Base-by-base conservation (phyloP, 2,888 invertebrate genomes). In the Graphium colonna region DNA sequence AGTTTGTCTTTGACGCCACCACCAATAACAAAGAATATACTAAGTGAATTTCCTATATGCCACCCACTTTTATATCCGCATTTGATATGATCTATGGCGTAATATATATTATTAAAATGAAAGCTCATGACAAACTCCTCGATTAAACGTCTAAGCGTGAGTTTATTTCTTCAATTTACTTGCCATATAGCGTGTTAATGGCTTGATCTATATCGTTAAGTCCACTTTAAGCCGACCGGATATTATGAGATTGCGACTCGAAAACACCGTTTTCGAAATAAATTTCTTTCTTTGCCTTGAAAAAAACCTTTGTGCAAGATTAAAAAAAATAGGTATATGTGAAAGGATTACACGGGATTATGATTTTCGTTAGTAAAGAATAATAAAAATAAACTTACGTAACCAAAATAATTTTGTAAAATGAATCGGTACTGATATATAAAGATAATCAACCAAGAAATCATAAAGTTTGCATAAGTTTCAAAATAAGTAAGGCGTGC, bases 151-250 rank as follows among this genome's bases (percentile, higher is more conserved):
- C 16, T 50, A 41, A 50, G n/a, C 26, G 12, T 38, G 7, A 39
- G 38, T 44, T 50, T 45, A 44, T 50, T 45, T 40, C 33, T 49
- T 53, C 38, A 16, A 28, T 48, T 44, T 33, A 31, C 40, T 12
- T 17, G 21, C 43, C 15, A 28, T 53, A 52, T 47, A 44, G 50
- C 54, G 54, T 54, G 49, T 50, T 54, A 54, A 54, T 54, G 50
- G 49, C 21, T 9, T 10, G 50, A 54, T 54, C 21, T 16, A 12
- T 54, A 54, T 54, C 54, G 50, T 41, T 46, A 41, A 45, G 21
- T 46, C 50, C 41, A 50, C 41, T 50, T 50, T 45, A 50, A 53
- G 44, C 43, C 43, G 48, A 43, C 53, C 53, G 53, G 53, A 53
- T 49, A 49, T 53, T 49, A 39, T 49, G 39, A 33, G 39, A 53